phyloP scores from a whole-genome alignment of 2,888 invertebrate genomes.

The Halictus ligatus region DNA sequence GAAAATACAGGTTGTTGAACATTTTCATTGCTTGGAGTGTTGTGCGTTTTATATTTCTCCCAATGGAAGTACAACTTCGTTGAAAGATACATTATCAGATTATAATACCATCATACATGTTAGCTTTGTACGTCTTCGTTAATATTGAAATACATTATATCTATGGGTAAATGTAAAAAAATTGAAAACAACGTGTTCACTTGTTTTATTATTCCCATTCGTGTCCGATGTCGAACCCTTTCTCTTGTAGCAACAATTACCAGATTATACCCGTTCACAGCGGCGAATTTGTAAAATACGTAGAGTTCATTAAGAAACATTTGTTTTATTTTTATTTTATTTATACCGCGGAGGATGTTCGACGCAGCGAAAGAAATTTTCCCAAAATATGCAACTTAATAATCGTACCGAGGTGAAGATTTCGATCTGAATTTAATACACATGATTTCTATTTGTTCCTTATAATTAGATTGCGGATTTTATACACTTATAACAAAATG shows the following conservation, averaged over 20 bases:
- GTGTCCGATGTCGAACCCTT: neutral
- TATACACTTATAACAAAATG: neutral
- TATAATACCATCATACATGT: slow-evolving; percentile 45
- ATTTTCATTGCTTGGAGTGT: slow-evolving; percentile 71
- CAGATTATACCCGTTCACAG: neutral
- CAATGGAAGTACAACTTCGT: slow-evolving; percentile 21
- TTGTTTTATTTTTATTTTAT: neutral
- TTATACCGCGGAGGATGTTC: neutral
- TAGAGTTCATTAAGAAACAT: neutral
- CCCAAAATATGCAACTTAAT: neutral
- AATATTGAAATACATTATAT: slow-evolving; percentile 47
- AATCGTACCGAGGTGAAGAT: neutral
- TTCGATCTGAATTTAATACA: neutral
- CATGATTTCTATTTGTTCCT: neutral
- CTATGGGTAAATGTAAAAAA: slow-evolving; percentile 41
- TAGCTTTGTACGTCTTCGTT: slow-evolving; percentile 57
- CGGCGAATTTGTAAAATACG: neutral
- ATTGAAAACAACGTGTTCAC: neutral
- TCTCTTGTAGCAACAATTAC: neutral
- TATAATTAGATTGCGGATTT: neutral
- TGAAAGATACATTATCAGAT: slow-evolving; percentile 35
- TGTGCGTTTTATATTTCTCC: slow-evolving; percentile 84
- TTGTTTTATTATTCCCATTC: slow-evolving; percentile 6
- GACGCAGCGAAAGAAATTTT: neutral
- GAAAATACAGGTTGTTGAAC: slow-evolving; percentile 7